Conservation (phyloP, 2,113 vertebrate genomes). For the Fukomys damarensis region DNA sequence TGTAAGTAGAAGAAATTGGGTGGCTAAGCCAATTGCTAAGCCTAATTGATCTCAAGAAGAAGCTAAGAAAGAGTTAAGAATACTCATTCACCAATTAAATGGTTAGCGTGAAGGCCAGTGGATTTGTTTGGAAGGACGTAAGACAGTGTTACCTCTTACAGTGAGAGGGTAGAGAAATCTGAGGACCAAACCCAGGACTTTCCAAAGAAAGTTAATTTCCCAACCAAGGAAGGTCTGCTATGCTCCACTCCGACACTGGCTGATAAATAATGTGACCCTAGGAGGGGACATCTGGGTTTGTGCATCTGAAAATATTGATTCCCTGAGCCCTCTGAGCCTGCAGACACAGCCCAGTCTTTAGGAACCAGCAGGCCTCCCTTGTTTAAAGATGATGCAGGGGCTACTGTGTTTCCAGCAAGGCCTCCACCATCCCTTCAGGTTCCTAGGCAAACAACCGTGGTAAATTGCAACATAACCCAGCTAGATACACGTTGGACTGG, state of each 20-base stretch:
- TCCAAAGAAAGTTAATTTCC: not conserved
- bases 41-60: not conserved
- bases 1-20: not conserved
- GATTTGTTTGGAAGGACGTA: not conserved
- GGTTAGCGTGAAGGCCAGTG: not conserved
- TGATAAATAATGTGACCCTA: not conserved
- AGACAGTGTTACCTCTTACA: not conserved
- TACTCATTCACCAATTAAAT: not conserved
- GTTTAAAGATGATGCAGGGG: not conserved
- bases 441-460: not conserved
- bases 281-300: not conserved
- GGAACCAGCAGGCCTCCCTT: not conserved
- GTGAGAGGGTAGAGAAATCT: not conserved
- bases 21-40: not conserved
- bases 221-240: not conserved
- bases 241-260: not conserved
- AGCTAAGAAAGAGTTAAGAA: not conserved
- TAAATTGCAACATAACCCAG: not conserved
- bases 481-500: not conserved
- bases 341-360: not conserved
- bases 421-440: not conserved
- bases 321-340: not conserved
- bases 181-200: not conserved
- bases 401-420: not conserved
- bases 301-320: not conserved